Percentiles rank a stretch among this genome's conserved stretches.
phyloP scores from a whole-genome alignment of 2,888 invertebrate species.

The Acleris cristana region DNA sequence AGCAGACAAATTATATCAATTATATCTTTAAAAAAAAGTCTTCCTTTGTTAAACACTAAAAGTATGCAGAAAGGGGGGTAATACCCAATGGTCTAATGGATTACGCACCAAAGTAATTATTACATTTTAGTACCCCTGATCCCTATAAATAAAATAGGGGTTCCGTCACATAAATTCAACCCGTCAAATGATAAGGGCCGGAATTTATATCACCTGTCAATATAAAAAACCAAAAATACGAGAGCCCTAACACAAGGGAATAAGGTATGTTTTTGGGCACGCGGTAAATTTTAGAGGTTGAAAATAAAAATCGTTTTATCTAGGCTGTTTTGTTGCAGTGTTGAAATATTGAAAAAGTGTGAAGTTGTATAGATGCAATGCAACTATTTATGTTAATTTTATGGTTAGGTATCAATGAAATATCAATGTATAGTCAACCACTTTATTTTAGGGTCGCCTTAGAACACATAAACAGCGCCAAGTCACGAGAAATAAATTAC shows the following conservation, averaged over 20 bases:
- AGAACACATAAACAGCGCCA: too few species aligned
- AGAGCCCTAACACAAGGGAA: neutral
- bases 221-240: slow-evolving; percentile 9
- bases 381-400: too few species aligned
- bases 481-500: too few species aligned
- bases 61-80: neutral
- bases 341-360: neutral
- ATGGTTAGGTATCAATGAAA: too few species aligned
- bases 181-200: slow-evolving; percentile 15
- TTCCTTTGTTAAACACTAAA: neutral
- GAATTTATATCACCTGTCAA: slow-evolving; percentile 14
- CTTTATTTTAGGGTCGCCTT: too few species aligned
- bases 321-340: neutral
- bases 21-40: too few species aligned
- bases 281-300: neutral
- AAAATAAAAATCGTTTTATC: neutral
- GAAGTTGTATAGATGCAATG: neutral
- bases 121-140: slow-evolving; percentile 14
- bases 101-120: slow-evolving; percentile 16
- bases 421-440: too few species aligned
- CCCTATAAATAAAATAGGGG: slow-evolving; percentile 11
- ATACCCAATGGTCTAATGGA: slow-evolving; percentile 5
- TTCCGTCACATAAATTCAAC: slow-evolving; percentile 12
- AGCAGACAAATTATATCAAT: too few species aligned
- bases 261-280: neutral